Base-by-base conservation (phyloP, 2,113 vertebrate species). In the Tachysurus vachellii region DNA sequence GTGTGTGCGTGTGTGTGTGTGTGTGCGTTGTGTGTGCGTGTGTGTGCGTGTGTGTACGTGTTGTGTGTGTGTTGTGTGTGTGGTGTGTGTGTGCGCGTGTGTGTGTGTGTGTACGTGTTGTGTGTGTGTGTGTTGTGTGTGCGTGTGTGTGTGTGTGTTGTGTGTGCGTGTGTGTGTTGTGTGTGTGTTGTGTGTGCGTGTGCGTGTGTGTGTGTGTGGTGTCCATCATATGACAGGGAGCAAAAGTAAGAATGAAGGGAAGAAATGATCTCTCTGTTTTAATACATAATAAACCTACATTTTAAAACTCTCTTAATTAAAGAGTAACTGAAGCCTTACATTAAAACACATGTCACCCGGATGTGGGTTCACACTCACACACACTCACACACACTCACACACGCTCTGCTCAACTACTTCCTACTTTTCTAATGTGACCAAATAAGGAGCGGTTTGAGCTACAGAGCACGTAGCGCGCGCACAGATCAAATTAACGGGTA, bases 341-440 rank as follows among this genome's bases (percentile, higher is more conserved):
- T 21, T 21, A 21, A 36, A 12, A 59, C 14, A 21, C 28, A 21
- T 54, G 19, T 17, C 80, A 70, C 53, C n/a, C 75, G 83, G 83
- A 81, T 54, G 83, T 80, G 71, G 1, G 79, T 68, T 12, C 36
- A 36, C 36, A 36, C 36, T 1, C 36, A 36, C 36, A 36, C 36
- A 36, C 36, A 36, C 36, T 1, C 36, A 36, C 36, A 36, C 36
- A 36, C 36, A 36, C 36, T 1, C 36, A 36, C 36, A 36, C 61
- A 68, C 80, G 17, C 70, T 23, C 50, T 16, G 79, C 57, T 70
- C 17, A 59, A 50, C 47, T 10, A 57, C 88, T 89, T 89, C 88
- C 88, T 75, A 42, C 80, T 89, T 89, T 89, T 53, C 80, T 13
- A 83, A 47, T 44, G 31, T 80, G 85, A 86, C 88, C 88, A 89